Conservation (phyloP, 2,113 vertebrate species). For the Balaenoptera acutorostrata region DNA sequence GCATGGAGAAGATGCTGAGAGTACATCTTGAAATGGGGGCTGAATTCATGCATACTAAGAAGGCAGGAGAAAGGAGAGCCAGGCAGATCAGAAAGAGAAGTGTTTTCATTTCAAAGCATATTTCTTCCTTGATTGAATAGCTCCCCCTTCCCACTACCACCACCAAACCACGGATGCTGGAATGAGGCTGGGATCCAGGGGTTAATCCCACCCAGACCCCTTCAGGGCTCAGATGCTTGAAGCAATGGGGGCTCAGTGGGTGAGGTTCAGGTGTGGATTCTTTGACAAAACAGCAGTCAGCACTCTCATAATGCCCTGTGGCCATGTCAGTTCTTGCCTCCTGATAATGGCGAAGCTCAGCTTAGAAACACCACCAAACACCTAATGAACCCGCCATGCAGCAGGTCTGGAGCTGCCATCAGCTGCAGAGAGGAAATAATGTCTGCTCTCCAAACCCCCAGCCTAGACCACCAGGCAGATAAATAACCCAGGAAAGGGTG, state of each 20-base stretch:
- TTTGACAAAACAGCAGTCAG: background rate
- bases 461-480: background rate
- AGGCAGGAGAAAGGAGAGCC: slow-evolving; percentile 47
- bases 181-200: slow-evolving; percentile 58
- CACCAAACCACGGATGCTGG: slow-evolving; percentile 46
- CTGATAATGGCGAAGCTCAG: background rate
- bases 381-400: fast-evolving
- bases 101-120: slow-evolving; percentile 77
- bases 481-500: background rate
- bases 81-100: slow-evolving; percentile 67
- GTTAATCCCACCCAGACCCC: slow-evolving; percentile 68
- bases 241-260: background rate
- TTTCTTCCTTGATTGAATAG: slow-evolving; percentile 69
- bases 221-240: slow-evolving; percentile 37
- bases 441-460: background rate
- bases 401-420: background rate
- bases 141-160: background rate
- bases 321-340: background rate
- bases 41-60: slow-evolving; percentile 73
- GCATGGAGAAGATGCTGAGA: slow-evolving; percentile 48
- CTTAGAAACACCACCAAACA: background rate
- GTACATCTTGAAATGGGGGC: slow-evolving; percentile 40
- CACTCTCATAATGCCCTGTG: background rate
- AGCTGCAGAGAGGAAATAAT: background rate
- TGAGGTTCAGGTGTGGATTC: background rate